Percentiles rank a stretch among this genome's conserved stretches.
Evolutionary conservation across 1,140 invertebrate species (phyloP).

Genomic region (Drosophila aff.): DNA sequence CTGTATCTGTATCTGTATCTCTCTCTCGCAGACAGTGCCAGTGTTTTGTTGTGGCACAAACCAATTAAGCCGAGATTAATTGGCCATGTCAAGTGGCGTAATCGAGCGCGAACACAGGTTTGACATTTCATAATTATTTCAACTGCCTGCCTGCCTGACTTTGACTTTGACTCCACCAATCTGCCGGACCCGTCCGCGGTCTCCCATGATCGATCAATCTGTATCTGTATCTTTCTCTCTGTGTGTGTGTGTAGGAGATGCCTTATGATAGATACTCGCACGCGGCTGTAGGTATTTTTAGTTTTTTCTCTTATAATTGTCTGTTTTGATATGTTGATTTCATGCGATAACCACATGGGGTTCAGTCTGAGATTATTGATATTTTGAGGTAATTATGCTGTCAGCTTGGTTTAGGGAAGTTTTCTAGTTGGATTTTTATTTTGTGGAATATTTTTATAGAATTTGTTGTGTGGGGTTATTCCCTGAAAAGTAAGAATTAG

Average conservation of each 20-base stretch:
- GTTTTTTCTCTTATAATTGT: slow-evolving; percentile 44
- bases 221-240: slow-evolving; percentile 29
- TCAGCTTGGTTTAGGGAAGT: slow-evolving; percentile 36
- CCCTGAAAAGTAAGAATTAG: background rate
- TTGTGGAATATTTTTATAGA: background rate
- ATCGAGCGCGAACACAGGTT: slow-evolving; percentile 83
- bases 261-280: slow-evolving; percentile 49
- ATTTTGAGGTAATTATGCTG: slow-evolving; percentile 66
- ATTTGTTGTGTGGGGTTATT: background rate
- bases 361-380: slow-evolving; percentile 50
- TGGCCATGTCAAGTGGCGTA: slow-evolving; percentile 83
- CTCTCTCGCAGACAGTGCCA: slow-evolving; percentile 20
- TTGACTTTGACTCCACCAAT: slow-evolving; percentile 40
- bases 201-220: slow-evolving; percentile 75
- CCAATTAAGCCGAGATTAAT: slow-evolving; percentile 84
- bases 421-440: background rate
- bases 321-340: slow-evolving; percentile 77
- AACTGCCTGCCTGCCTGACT: slow-evolving; percentile 52
- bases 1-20: slow-evolving; percentile 31
- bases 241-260: slow-evolving; percentile 33
- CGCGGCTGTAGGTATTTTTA: slow-evolving; percentile 17
- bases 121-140: slow-evolving; percentile 84
- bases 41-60: slow-evolving; percentile 75
- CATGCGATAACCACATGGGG: slow-evolving; percentile 54
- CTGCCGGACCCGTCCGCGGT: slow-evolving; percentile 22